Conservation (phyloP, 2,888 invertebrate genomes). For the Cistogaster globosa region DNA sequence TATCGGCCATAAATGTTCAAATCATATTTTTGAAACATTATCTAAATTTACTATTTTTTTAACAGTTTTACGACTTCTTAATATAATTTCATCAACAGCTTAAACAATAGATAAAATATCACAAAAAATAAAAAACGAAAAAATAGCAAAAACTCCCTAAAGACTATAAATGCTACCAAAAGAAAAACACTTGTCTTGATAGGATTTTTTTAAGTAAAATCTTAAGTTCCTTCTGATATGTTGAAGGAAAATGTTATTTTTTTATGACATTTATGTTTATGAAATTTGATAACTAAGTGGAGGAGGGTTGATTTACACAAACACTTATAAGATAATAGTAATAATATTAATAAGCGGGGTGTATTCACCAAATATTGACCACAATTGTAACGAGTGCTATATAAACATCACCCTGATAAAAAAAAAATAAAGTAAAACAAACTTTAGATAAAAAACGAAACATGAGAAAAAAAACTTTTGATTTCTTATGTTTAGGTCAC, state of each 20-base stretch:
- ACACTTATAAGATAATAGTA: slow-evolving; percentile 15
- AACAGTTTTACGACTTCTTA: slow-evolving; percentile 70
- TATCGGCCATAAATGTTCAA: slow-evolving; percentile 42
- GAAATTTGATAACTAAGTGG: slow-evolving; percentile 65
- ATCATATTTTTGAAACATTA: slow-evolving; percentile 19
- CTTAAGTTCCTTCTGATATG: slow-evolving; percentile 51
- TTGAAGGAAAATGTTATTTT: slow-evolving; percentile 63
- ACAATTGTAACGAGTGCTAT: slow-evolving; percentile 38
- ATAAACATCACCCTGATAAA: slow-evolving; percentile 44
- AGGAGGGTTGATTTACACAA: slow-evolving; percentile 55
- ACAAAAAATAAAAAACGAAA: neutral
- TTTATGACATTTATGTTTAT: slow-evolving; percentile 73
- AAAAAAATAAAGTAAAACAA: slow-evolving; percentile 25
- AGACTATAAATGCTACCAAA: slow-evolving; percentile 65
- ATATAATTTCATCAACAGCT: slow-evolving; percentile 71
- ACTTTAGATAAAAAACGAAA: slow-evolving; percentile 45
- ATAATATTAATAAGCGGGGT: slow-evolving; percentile 53
- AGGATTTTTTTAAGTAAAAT: slow-evolving; percentile 50
- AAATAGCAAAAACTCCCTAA: slow-evolving; percentile 64
- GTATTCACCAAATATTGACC: slow-evolving; percentile 56
- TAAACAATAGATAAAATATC: slow-evolving; percentile 52
- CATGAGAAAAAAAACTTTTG: slow-evolving; percentile 54
- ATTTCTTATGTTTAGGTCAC: slow-evolving; percentile 56
- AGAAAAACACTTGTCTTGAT: slow-evolving; percentile 64
- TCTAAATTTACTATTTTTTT: slow-evolving; percentile 37